A percentile compares a stretch with the other conserved stretches of the same genome.
Conservation (phyloP, 2,113 vertebrate genomes). For the Lycaon pictus region DNA sequence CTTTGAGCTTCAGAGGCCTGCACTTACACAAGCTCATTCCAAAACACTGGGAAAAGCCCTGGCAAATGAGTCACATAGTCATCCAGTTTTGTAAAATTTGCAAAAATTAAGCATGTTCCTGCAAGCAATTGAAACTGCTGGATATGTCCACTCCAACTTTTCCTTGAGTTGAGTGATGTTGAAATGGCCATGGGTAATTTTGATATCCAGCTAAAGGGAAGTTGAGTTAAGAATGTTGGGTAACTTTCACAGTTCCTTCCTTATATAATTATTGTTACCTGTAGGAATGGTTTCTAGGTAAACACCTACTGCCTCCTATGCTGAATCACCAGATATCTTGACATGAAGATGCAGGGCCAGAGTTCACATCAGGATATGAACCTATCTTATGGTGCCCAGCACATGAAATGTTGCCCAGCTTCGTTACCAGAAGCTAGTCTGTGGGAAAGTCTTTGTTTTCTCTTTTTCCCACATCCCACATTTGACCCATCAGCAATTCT, state of each 20-base stretch:
- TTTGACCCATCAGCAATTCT: not conserved
- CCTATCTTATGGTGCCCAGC: not conserved
- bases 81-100: not conserved
- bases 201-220: slow-evolving; percentile 29
- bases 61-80: not conserved
- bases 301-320: not conserved
- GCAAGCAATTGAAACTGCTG: not conserved
- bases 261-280: not conserved
- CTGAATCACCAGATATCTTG: not conserved
- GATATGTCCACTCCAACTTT: not conserved
- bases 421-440: not conserved
- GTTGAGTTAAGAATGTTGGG: not conserved
- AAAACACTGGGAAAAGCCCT: not conserved
- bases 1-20: not conserved
- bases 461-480: not conserved
- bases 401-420: not conserved
- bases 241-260: not conserved
- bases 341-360: not conserved
- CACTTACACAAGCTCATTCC: not conserved
- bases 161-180: not conserved
- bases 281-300: not conserved
- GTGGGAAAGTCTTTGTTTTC: slow-evolving; percentile 3
- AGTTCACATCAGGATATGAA: not conserved
- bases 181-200: not conserved
- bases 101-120: not conserved